Base-by-base conservation (phyloP, 2,113 vertebrate species). In the Myotis davidii region DNA sequence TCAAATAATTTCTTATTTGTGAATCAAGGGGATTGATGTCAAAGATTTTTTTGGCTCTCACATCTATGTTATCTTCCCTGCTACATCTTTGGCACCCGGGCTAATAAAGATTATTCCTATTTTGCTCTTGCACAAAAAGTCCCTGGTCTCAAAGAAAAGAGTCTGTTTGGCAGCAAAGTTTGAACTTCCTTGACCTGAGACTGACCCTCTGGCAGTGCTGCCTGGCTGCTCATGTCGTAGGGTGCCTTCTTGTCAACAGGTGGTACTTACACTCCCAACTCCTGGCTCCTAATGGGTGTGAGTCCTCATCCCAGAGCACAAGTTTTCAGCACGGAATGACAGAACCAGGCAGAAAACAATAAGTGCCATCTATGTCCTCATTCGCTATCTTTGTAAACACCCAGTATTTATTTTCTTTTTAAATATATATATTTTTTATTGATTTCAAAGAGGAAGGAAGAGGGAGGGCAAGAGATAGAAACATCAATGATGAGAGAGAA, bases 321-420 rank as follows among this genome's bases (percentile, higher is more conserved):
- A 59, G 2, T 52, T 91, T 82, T 77, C 79, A 78, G 34, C 32
- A 89, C 20, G 34, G 78, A 91, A 88, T 45, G 42, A 74, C 3
- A 76, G 48, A 84, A 34, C 27, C 5, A 65, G n/a, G 59, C 29
- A 69, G 34, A 54, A 85, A 83, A 88, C 93, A 87, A 29, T 14
- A 87, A 95, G 52, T 79, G 70, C 11, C 67, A 90, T 1, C 54
- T 11, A 16, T 16, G 45, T 52, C 81, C 45, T n/a, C n/a, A n/a
- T n/a, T n/a, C n/a, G n/a, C n/a, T n/a, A n/a, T n/a, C n/a, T n/a
- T n/a, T n/a, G n/a, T n/a, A n/a, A n/a, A n/a, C n/a, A n/a, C n/a
- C n/a, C n/a, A n/a, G n/a, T n/a, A n/a, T n/a, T 95, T 61, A 59
- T 42, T 74, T 85, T 88, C 81, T 76, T 81, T 88, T 76, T 39